Base-by-base conservation (phyloP, 1,140 invertebrate species). In the Temnothorax nylanderi region DNA sequence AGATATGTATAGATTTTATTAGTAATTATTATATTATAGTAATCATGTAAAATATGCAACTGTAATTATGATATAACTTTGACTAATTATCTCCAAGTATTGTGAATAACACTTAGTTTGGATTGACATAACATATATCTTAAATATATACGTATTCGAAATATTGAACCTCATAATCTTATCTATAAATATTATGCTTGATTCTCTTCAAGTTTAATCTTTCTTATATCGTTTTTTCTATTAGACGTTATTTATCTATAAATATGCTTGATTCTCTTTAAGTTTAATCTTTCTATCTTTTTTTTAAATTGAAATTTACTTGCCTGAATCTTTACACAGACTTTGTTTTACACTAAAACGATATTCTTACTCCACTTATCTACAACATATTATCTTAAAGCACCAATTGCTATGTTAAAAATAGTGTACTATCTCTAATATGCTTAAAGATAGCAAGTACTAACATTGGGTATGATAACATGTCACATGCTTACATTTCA, bases 121-220 rank as follows among this genome's bases (percentile, higher is more conserved):
- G 62, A 77, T 89, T 78, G 85, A 90, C 60, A n/a, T 77, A 85
- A 88, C 54, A 71, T 47, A 58, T n/a, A 32, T 76, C 51, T 76
- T 11, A 37, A 37, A 69, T 69, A 71, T 69, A 41, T 60, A 58
- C 41, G 56, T 56, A 84, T 78, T 71, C 26, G 47, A 76, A 51
- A 76, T 58, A 81, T 87, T 85, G 56, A n/a, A 87, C 58, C 74
- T 87, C 64, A 81, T 87, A 76, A 87, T 88, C 51, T 87, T 87
- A 76, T 88, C 77, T 80, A 21, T 26, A 13, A 26, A 82, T 58
- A 18, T 10, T 86, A 81, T 87, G 89, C 87, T 91, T 90, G 87
- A 74, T 87, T 87, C 75, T 81, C 80, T 78, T 82, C n/a, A 34
- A 60, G 13, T 51, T 74, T 44, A 60, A 81, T 56, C 26, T 47